Evolutionary conservation across 2,113 vertebrate genomes (phyloP).

Genomic region (Phycodurus eques): DNA sequence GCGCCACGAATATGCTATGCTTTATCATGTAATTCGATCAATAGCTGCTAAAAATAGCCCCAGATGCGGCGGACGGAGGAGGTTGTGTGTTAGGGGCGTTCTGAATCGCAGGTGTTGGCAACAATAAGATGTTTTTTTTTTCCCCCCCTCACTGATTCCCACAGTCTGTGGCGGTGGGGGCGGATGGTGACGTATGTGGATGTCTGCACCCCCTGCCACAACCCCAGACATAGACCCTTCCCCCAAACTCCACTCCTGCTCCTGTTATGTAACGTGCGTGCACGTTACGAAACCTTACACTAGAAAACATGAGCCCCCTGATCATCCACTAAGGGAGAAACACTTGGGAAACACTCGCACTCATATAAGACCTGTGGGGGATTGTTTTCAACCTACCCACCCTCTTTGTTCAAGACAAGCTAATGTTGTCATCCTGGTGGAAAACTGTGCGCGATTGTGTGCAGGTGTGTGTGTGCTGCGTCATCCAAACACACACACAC

Average conservation of each 20-base stretch:
- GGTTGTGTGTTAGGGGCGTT: neutral
- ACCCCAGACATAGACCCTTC: constrained; percentile 17
- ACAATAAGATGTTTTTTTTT: constrained; percentile 6
- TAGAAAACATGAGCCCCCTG: constrained; percentile 60
- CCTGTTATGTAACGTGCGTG: constrained; percentile 66
- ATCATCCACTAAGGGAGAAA: constrained; percentile 32
- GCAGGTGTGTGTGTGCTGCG: constrained; percentile 9
- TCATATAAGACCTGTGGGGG: constrained; percentile 20
- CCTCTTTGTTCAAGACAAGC: constrained; percentile 15
- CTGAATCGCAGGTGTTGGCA: constrained; percentile 12
- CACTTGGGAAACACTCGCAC: constrained; percentile 10
- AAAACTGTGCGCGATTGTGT: neutral
- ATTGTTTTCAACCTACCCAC: constrained; percentile 20
- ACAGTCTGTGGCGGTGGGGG: constrained; percentile 12
- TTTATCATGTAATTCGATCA: constrained; percentile 38
- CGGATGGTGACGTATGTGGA: constrained; percentile 52
- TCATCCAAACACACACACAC: constrained; percentile 1
- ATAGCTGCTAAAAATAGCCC: constrained; percentile 31
- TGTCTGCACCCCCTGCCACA: constrained; percentile 23
- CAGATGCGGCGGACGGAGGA: neutral
- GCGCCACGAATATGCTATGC: constrained; percentile 24
- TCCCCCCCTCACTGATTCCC: constrained; percentile 47
- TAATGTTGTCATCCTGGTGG: constrained; percentile 10
- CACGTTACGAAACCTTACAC: constrained; percentile 70
- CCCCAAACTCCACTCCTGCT: constrained; percentile 36